These are phyloP conservation scores for Noctua comes DNA, from an alignment of 2,888 invertebrate genomes.

Conservation along the genomic window DNA sequence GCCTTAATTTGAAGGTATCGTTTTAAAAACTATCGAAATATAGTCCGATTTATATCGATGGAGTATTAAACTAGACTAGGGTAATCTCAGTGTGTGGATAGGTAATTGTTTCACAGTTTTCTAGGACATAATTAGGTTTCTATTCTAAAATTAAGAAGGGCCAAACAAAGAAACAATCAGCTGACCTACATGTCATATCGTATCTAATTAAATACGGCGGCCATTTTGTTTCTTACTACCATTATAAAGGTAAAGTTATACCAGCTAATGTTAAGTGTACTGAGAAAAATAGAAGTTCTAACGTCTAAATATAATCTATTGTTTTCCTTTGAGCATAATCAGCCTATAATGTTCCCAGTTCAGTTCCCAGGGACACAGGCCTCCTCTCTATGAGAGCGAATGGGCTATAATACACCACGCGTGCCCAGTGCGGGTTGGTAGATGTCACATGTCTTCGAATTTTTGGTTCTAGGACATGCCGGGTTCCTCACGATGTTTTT, in stretches of 20 bases:
- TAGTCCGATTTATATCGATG: not conserved
- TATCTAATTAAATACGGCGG: not conserved
- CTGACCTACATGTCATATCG: not conserved
- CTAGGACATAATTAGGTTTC: not conserved
- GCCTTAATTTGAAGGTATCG: conserved; percentile 6
- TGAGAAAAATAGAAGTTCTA: conserved; percentile 25
- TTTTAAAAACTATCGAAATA: conserved; percentile 8
- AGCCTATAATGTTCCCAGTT: no score
- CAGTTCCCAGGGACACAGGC: no score
- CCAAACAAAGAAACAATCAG: not conserved
- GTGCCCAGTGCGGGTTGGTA: no score
- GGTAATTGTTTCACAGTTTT: conserved; percentile 2
- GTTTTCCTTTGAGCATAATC: not conserved
- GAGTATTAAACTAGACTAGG: not conserved
- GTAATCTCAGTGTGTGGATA: not conserved
- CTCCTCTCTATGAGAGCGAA: no score
- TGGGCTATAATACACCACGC: no score
- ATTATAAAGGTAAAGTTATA: conserved; percentile 11
- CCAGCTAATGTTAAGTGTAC: not conserved
- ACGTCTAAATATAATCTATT: conserved; percentile 7
- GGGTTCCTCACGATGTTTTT: no score
- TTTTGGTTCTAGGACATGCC: no score
- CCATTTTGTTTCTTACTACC: conserved; percentile 16
- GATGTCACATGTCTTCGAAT: no score
- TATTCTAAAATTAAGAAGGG: not conserved